phyloP scores from a whole-genome alignment of 2,797 vertebrate species.

The Manis pentadactyla region DNA sequence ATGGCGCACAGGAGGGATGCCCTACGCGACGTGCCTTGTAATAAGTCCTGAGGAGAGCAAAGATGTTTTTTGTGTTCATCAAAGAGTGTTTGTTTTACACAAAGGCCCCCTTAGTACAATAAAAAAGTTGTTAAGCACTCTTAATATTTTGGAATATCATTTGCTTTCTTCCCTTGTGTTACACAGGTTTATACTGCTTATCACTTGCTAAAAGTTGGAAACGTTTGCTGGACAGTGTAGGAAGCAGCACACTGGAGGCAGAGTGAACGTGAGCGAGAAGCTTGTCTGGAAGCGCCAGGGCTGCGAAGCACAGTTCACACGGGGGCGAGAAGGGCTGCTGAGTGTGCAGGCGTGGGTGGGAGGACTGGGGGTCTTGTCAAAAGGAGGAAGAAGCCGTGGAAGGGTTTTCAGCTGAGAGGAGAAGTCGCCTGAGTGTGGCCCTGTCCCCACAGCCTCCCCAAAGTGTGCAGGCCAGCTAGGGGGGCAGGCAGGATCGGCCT shows the following conservation, averaged over 20 bases:
- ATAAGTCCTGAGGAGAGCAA: neutral
- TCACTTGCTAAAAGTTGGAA: neutral
- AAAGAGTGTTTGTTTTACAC: neutral
- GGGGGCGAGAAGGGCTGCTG: too few relatives aligned
- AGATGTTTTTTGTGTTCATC: neutral
- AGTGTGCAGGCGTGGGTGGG: accelerated
- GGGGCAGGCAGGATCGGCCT: neutral
- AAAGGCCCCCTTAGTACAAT: neutral
- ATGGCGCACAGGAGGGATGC: neutral
- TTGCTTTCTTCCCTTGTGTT: neutral
- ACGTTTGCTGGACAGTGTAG: neutral
- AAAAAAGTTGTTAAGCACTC: neutral
- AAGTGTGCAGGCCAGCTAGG: accelerated
- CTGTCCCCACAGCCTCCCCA: neutral
- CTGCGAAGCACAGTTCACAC: neutral
- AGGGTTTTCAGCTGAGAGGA: neutral
- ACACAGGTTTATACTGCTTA: neutral
- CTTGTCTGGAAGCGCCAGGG: neutral
- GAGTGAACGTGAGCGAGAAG: too few relatives aligned
- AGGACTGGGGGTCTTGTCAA: neutral
- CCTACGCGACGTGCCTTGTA: neutral
- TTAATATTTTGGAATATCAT: neutral
- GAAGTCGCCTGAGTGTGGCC: too few relatives aligned
- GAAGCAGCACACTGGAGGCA: too few relatives aligned
- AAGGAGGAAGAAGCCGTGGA: neutral